Evolutionary conservation across 2,113 vertebrate species (phyloP), one percentile per base, ranked within the genome.

Genomic region (Harpagus bidentatus): DNA sequence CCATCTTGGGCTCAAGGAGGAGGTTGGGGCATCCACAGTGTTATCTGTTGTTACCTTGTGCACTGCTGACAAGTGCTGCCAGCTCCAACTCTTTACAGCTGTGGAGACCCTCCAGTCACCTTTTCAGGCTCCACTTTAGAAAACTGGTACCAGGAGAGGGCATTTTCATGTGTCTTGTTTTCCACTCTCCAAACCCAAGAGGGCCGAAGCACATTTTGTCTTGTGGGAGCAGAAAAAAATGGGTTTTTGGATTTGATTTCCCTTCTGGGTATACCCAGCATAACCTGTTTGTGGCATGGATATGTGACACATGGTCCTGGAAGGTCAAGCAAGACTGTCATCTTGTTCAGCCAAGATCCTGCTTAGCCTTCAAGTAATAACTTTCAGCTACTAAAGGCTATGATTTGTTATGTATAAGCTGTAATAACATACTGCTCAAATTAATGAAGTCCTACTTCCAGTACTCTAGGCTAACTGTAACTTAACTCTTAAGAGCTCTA

Each of bases 391-490:
- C 43, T 86, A 90, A 77, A 81, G 83, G 47, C 82, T 93, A 31
- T 56, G 59, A 88, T 93, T 90, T 92, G 32, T 81, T 70, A 70
- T 67, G 18, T 94, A 71, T 89, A 94, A 79, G 23, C 72, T 86
- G 55, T 82, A 89, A 91, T 81, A 94, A 63, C 29, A 36, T 81
- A 36, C 59, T 56, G 34, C 47, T 91, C 42, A 79, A 78, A 91
- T 95, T 83, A 92, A 95, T 91, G 40, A 87, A 90, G 56, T 95
- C n/a, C 58, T 72, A 47, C 62, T 89, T 95, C 62, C 45, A 95
- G 50, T 79, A 91, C 53, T 93, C 17, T 56, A 82, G 48, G 78
- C 56, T 92, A 82, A 58, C 65, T 36, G 34, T 59, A 84, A 71
- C 4, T 88, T 96, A 85, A 69, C 58, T 66, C 66, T 53, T 61